Base-by-base conservation (phyloP, 2,797 vertebrate genomes). In the Thunnus albacares region DNA sequence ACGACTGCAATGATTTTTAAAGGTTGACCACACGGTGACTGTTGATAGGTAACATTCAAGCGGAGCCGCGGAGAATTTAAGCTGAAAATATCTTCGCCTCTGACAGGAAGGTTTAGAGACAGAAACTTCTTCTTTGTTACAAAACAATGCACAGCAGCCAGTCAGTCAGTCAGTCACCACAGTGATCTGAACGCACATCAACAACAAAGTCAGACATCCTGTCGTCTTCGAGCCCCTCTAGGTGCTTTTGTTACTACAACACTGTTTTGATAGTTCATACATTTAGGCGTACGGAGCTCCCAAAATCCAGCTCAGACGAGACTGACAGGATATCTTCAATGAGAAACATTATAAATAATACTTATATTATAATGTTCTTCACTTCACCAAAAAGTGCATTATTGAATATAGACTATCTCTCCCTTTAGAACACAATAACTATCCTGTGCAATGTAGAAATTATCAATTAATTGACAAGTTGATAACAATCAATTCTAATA, bases 121-220 rank as follows among this genome's bases (percentile, higher is more conserved):
- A 30, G 56, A 83, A 82, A 66, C 41, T 35, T 80, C 84, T 90
- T 78, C 84, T 90, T 78, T 82, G 82, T 73, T 87, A 70, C 70
- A 76, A 87, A 90, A 81, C 83, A 84, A 70, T 73, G 72, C 71
- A 49, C 73, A 76, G 78, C 85, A 90, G 86, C 83, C 83, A 82
- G 79, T 77, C 76, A 66, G 68, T 58, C 82, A 74, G 75, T 57
- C 74, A 74, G 78, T 79, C 67, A 79, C 72, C 73, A 14, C 79
- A 11, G 69, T 18, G 84, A 86, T 90, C 87, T 89, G 86, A 90
- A 84, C 47, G 62, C 75, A 82, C 85, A 43, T 88, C 85, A 71
- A 90, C 65, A 84, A 90, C 91, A 90, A 86, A 90, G 88, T 49
- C 26, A 83, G 79, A 86, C 88, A 74, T 82, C 63, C 49, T 71